Evolutionary conservation across 2,113 vertebrate species (phyloP).

Genomic region (Psammodynastes pulverulentus): DNA sequence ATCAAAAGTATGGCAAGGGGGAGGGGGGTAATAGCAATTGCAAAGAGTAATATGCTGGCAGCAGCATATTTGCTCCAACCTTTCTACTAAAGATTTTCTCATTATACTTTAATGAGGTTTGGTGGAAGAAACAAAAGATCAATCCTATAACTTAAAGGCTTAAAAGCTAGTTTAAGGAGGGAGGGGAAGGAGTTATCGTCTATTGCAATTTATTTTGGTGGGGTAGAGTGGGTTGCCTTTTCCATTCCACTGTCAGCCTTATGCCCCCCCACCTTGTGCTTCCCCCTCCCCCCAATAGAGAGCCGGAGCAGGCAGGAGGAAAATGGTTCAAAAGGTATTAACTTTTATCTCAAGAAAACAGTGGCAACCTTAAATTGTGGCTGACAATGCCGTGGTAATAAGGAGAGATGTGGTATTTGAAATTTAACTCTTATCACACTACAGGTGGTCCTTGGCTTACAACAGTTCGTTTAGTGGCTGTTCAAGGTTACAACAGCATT

Average conservation of each 20-base stretch:
- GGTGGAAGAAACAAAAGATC: constrained; percentile 53
- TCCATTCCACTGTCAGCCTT: constrained; percentile 8
- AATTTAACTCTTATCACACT: background rate
- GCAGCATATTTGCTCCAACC: constrained; percentile 66
- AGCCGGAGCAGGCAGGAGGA: constrained; percentile 26
- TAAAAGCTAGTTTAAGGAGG: constrained; percentile 37
- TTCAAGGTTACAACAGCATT: background rate
- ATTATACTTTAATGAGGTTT: constrained; percentile 55
- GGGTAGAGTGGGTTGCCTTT: constrained; percentile 19
- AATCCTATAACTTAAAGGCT: constrained; percentile 57
- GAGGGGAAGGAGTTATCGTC: constrained; percentile 33
- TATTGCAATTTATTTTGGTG: constrained; percentile 51
- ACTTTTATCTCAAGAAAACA: constrained; percentile 23
- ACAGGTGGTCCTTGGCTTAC: background rate
- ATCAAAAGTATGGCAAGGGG: background rate
- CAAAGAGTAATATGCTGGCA: constrained; percentile 38
- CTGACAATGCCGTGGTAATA: background rate
- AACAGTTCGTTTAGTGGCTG: background rate
- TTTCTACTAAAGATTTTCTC: constrained; percentile 61
- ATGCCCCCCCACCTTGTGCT: background rate
- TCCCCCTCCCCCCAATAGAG: background rate
- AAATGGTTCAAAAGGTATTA: constrained; percentile 25
- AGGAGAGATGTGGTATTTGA: background rate
- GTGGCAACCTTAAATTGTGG: background rate
- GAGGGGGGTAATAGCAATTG: constrained; percentile 10